Conservation (phyloP, 2,888 invertebrate genomes). For the Aquatica leii region DNA sequence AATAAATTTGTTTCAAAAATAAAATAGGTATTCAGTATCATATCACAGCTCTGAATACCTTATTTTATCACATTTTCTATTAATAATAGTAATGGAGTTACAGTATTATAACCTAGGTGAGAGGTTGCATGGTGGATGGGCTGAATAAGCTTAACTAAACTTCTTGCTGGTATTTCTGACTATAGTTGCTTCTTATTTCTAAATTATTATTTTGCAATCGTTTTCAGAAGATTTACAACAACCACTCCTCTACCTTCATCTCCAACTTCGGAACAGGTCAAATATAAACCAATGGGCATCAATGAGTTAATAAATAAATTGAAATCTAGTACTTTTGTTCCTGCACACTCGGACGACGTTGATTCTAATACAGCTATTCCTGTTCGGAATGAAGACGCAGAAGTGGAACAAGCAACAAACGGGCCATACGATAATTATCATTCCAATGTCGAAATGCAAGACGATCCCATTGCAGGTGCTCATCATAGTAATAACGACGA, state of each 20-base stretch:
- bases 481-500: constrained; percentile 62
- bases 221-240: constrained; percentile 66
- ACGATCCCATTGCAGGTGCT: constrained; percentile 65
- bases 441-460: constrained; percentile 62
- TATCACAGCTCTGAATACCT: constrained; percentile 27
- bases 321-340: constrained; percentile 60
- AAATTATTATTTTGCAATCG: no score
- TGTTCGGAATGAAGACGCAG: constrained; percentile 55
- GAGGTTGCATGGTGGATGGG: constrained; percentile 54
- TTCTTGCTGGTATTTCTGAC: constrained; percentile 18
- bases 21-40: background rate
- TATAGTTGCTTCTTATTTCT: background rate
- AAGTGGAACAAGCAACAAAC: constrained; percentile 61
- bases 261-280: constrained; percentile 46
- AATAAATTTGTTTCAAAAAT: background rate
- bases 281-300: constrained; percentile 61
- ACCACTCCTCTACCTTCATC: constrained; percentile 66
- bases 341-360: constrained; percentile 56
- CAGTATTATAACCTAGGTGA: constrained; percentile 52
- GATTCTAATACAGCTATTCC: constrained; percentile 54
- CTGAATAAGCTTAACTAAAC: constrained; percentile 38
- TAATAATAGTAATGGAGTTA: background rate
- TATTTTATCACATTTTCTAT: constrained; percentile 3
- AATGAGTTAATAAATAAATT: constrained; percentile 67
- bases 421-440: constrained; percentile 68